Base-by-base conservation (phyloP, 2,113 vertebrate species). In the Sebastes fasciatus region DNA sequence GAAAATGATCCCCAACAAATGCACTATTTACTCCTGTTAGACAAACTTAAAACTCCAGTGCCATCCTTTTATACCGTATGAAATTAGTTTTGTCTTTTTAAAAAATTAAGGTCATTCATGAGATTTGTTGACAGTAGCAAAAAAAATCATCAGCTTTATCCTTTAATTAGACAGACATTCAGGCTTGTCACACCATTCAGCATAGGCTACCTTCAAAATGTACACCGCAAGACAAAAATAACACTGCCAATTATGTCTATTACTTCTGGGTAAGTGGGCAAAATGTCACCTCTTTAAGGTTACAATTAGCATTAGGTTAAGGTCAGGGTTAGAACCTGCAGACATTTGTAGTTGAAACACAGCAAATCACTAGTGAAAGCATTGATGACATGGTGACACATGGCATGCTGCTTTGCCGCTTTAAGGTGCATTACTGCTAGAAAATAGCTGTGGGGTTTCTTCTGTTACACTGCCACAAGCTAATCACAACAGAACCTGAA, bases 321-420 rank as follows among this genome's bases (percentile, higher is more conserved):
- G 8, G 8, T 52, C n/a, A 45, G 14, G 21, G n/a, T 55, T 19
- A 66, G 9, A 77, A 65, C 34, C 51, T 19, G 40, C 49, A 65
- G 12, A 48, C 2, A 64, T 72, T 11, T 48, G 16, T 10, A 11
- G 48, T 17, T 17, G 23, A 68, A 54, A 70, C 17, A n/a, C 49
- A 49, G 45, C 65, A 68, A 68, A 68, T 68, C 13, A 54, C 51
- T 46, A 70, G 34, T 55, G 17, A 55, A 42, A 54, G 34, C 34
- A 71, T 12, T 70, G 34, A 55, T 71, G 34, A 19, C 54, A 57
- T 21, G 19, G 21, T 21, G 9, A 16, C 21, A 49, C 19, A 21
- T 51, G 11, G 17, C 7, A 9, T 54, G 49, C 16, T 65, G 19
- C 60, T 71, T 19, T 49, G 42, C 51, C 11, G 1, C 7, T 26